Base-by-base conservation (phyloP, 2,113 vertebrate species). In the Ascaphus truei region DNA sequence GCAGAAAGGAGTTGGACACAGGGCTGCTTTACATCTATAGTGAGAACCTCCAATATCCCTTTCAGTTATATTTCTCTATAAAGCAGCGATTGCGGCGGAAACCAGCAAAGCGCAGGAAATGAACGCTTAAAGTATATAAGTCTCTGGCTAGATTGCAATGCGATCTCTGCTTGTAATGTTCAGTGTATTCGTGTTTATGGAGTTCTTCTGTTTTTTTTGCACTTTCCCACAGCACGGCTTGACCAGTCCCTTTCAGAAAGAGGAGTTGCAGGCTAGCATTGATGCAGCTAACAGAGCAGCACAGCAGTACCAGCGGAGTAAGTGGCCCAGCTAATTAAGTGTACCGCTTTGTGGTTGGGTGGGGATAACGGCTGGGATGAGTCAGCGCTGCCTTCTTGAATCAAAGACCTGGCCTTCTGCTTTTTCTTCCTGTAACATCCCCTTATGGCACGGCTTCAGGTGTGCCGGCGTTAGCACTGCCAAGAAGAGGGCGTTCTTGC, bases 231-330 rank as follows among this genome's bases (percentile, higher is more conserved):
- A 94, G 95, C 69, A 56, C 39, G 87, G 88, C 30, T 84, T 92
- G 36, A 74, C 81, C 22, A 90, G 93, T 33, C 79, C 84, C 1
- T 77, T 99, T 76, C 91, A 88, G 22, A 98, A 92, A 77, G 97
- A 99, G 5, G 96, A 99, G 80, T 63, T 99, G 22, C 97, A 98
- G 84, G 48, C 71, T 1, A 94, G 95, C 1, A 93, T 99, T 58
- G 86, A 93, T 1, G 77, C 84, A 13, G 93, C 93, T 37, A 99
- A 98, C 68, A 47, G 31, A 1, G 73, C 88, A 1, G 92, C 96
- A 5, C 90, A 88, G 11, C 84, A 87, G 23, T 96, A 93, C 77
- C 80, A 88, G 65, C 93, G 85, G 83, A 89, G 97, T 98, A 89
- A 73, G 90, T 23, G 61, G 7, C 15, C 41, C 22, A n/a, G 16